A percentile compares a stretch with the other conserved stretches of the same genome.
Conservation (phyloP, 2,888 invertebrate genomes). For the Heliconius charithonia region DNA sequence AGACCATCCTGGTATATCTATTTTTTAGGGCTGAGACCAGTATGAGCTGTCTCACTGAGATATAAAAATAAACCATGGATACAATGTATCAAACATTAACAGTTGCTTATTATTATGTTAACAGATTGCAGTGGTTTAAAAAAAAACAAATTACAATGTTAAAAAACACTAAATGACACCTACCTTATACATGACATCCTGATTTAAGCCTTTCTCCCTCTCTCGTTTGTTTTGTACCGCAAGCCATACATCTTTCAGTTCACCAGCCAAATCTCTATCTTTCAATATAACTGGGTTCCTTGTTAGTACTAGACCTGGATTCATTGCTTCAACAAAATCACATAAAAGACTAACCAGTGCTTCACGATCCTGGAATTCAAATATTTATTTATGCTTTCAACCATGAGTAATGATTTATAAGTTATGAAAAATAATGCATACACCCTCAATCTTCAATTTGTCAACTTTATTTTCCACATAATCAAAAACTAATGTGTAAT, state of each 20-base stretch:
- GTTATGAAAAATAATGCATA: neutral
- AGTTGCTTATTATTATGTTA: neutral
- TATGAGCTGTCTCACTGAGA: neutral
- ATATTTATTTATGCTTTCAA: neutral
- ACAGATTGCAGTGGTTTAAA: neutral
- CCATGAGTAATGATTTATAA: neutral
- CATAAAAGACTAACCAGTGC: constrained; percentile 87
- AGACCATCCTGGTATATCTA: too few relatives aligned
- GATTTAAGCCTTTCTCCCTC: constrained; percentile 76
- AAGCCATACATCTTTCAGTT: constrained; percentile 89
- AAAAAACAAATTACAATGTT: neutral
- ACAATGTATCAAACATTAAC: too few relatives aligned
- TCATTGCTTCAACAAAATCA: constrained; percentile 89
- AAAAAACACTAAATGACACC: neutral
- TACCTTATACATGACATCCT: constrained; percentile 80
- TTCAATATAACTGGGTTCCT: constrained; percentile 85
- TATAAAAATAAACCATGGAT: neutral
- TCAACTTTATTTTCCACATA: too few relatives aligned
- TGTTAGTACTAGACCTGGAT: constrained; percentile 85
- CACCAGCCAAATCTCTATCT: constrained; percentile 88
- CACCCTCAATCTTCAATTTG: too few relatives aligned
- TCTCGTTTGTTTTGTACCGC: constrained; percentile 86
- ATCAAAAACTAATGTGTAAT: too few relatives aligned
- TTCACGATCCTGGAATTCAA: constrained; percentile 82
- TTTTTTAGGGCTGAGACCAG: too few relatives aligned